Conservation (phyloP, 2,888 invertebrate genomes). For the Amaurobius ferox region DNA sequence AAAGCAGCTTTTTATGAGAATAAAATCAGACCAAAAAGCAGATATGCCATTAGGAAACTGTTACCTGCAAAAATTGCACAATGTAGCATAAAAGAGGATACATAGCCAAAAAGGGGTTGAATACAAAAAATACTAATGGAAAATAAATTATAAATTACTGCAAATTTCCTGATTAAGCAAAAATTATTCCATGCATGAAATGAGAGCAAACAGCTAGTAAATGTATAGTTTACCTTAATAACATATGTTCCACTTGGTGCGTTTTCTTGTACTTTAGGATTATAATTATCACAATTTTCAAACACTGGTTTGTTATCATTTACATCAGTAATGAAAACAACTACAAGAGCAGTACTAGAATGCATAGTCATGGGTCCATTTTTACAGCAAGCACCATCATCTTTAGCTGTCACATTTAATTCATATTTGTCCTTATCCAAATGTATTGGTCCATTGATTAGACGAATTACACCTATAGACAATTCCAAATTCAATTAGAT, state of each 20-base stretch:
- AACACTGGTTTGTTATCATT: constrained; percentile 93
- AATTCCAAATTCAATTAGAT: too few species aligned
- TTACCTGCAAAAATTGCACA: too few species aligned
- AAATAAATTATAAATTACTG: too few species aligned
- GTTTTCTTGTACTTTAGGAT: constrained; percentile 88
- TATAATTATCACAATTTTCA: constrained; percentile 88
- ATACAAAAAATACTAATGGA: too few species aligned
- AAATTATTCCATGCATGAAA: too few species aligned
- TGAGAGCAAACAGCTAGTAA: too few species aligned
- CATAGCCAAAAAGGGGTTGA: too few species aligned
- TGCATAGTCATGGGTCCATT: constrained; percentile 74
- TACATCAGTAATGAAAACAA: constrained; percentile 78
- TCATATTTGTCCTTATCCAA: constrained; percentile 92
- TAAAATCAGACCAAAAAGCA: too few species aligned
- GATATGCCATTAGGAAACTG: too few species aligned
- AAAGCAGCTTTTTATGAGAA: too few species aligned
- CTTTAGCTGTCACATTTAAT: constrained; percentile 79
- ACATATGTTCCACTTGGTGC: constrained; percentile 85
- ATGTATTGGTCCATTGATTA: constrained; percentile 90
- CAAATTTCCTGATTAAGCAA: too few species aligned
- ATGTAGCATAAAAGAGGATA: too few species aligned
- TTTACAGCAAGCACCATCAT: constrained; percentile 79
- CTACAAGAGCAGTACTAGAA: constrained; percentile 76
- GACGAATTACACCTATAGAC: constrained; percentile 87
- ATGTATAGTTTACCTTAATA: constrained; percentile 86